These are phyloP conservation scores for Pongo abelii DNA, from an alignment of 2,113 vertebrate genomes.

Conservation along the genomic window DNA sequence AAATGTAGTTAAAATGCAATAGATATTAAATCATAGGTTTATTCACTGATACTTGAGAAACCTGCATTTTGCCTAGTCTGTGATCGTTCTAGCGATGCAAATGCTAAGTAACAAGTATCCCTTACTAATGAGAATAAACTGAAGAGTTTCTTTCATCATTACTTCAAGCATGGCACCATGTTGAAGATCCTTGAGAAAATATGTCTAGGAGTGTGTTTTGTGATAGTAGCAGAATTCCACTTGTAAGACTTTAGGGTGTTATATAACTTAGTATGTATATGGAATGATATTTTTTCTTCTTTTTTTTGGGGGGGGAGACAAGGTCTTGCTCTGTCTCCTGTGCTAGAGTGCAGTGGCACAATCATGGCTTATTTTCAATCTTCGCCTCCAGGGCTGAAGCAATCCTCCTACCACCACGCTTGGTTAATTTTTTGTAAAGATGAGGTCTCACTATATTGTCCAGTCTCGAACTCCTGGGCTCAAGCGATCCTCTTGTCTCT, in stretches of 20 bases:
- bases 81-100: neutral
- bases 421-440: too few relatives aligned
- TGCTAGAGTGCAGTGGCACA: too few relatives aligned
- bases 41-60: neutral
- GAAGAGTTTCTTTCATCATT: neutral
- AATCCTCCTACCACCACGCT: too few relatives aligned
- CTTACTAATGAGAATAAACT: neutral
- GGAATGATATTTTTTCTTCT: too few relatives aligned
- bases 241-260: neutral
- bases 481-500: too few relatives aligned
- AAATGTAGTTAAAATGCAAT: neutral
- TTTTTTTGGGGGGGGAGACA: too few relatives aligned
- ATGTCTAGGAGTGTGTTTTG: neutral
- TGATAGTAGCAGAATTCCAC: neutral
- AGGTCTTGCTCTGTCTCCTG: too few relatives aligned
- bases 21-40: neutral
- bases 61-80: neutral
- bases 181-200: neutral
- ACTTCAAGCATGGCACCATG: neutral
- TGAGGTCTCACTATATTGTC: too few relatives aligned
- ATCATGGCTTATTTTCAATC: too few relatives aligned
- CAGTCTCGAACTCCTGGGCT: too few relatives aligned
- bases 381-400: too few relatives aligned
- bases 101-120: neutral
- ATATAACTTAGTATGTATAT: neutral